Conservation (phyloP, 2,113 vertebrate species). For the Siniperca knerii region DNA sequence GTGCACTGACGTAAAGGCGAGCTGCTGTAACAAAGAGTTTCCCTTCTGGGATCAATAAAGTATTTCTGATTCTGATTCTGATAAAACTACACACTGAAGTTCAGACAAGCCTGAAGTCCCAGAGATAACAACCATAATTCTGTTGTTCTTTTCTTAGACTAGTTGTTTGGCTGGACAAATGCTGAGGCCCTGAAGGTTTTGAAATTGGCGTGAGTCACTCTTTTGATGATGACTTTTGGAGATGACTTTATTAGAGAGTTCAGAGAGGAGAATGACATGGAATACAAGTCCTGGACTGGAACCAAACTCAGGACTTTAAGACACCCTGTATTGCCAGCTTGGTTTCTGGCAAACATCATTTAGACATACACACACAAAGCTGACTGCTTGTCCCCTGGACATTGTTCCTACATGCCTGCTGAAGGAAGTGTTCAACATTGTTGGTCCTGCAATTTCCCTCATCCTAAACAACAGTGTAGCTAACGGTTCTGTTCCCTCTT, state of each 20-base stretch:
- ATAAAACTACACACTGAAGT: neutral
- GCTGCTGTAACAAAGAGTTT: too few species aligned
- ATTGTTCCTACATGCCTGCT: too few species aligned
- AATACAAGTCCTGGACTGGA: neutral
- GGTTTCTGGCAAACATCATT: neutral
- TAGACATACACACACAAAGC: neutral
- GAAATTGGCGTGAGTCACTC: neutral
- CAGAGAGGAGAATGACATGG: neutral
- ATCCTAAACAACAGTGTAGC: too few species aligned
- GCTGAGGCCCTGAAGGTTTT: neutral
- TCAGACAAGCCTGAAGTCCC: conserved; percentile 13
- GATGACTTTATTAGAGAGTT: neutral
- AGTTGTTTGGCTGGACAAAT: neutral
- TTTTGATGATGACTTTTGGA: neutral
- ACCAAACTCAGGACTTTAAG: neutral
- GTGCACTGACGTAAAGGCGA: too few species aligned
- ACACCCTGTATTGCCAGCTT: too few species aligned
- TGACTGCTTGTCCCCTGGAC: too few species aligned
- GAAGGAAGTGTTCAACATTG: too few species aligned
- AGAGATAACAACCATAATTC: neutral
- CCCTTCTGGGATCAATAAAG: too few species aligned
- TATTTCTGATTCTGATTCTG: too few species aligned
- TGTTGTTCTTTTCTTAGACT: neutral
- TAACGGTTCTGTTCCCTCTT: too few species aligned
- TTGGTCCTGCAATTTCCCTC: too few species aligned